Percentiles rank a stretch among this genome's conserved stretches.
Evolutionary conservation across 2,797 vertebrate species (phyloP).

Genomic region (Sphenopsis melanotis): DNA sequence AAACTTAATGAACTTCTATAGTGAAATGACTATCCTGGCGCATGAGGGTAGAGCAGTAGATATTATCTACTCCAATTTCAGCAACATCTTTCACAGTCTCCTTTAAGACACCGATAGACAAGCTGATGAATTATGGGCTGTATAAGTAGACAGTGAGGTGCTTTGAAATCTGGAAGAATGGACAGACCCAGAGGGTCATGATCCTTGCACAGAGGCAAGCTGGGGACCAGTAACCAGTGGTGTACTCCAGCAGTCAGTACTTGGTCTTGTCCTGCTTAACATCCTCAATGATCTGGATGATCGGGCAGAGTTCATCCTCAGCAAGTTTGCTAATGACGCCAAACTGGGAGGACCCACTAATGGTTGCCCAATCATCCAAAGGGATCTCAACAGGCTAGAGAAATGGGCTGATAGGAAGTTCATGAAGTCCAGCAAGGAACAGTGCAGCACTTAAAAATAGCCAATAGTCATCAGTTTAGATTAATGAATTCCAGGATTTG

Average conservation of each 20-base stretch:
- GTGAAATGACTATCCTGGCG: neutral
- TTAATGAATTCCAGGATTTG: neutral
- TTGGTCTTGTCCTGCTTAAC: neutral
- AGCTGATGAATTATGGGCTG: neutral
- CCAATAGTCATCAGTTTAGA: neutral
- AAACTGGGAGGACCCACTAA: neutral
- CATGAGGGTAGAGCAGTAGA: neutral
- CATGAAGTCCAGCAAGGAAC: neutral
- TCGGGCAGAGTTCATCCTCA: neutral
- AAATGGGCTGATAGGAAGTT: neutral
- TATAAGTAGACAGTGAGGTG: neutral
- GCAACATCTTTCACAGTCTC: neutral
- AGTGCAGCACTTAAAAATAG: neutral
- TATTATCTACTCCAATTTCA: neutral
- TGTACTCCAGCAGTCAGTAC: neutral
- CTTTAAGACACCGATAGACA: neutral
- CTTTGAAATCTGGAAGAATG: neutral
- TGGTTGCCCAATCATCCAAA: neutral
- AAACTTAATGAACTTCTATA: neutral
- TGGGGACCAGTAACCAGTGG: rapidly evolving
- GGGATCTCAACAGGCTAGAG: neutral
- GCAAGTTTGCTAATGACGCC: neutral
- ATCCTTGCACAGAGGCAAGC: neutral
- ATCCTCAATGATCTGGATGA: neutral
- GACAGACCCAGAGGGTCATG: neutral